phyloP scores from a whole-genome alignment of 2,797 vertebrate species.

The Meda fulgida region DNA sequence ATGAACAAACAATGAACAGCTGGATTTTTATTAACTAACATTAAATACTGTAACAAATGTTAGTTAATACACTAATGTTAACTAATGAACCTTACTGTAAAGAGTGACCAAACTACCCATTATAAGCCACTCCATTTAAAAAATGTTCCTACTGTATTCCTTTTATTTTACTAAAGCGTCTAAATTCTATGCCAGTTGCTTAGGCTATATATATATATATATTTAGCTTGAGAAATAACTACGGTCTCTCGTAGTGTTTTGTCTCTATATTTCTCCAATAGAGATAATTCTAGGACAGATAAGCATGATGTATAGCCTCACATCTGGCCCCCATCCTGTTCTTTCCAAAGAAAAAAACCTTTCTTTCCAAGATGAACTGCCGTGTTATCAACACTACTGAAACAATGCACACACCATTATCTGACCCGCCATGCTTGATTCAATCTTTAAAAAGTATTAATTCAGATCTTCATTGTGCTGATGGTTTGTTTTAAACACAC shows the following conservation, averaged over 20 bases:
- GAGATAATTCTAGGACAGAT: constrained; percentile 10
- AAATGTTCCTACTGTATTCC: background rate
- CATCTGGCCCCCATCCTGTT: constrained; percentile 25
- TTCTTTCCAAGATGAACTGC: background rate
- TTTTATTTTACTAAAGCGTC: background rate
- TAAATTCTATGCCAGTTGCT: background rate
- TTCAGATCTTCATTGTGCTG: background rate
- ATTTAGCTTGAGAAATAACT: background rate
- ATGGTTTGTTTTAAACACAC: background rate
- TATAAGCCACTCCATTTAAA: background rate
- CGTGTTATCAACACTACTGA: background rate
- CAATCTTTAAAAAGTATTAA: background rate
- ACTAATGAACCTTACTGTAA: too few relatives aligned
- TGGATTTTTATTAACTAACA: too few relatives aligned
- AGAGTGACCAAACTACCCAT: background rate
- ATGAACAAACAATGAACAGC: too few relatives aligned
- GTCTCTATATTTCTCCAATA: constrained; percentile 13
- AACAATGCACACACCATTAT: background rate
- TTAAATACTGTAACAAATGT: too few relatives aligned
- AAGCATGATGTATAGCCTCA: constrained; percentile 26
- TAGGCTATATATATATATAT: too few relatives aligned
- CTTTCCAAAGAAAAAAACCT: background rate
- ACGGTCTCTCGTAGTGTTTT: background rate
- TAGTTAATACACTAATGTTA: too few relatives aligned
- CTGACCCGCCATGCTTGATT: background rate